Conservation (phyloP, 1,140 invertebrate species). For the Pinna nobilis region DNA sequence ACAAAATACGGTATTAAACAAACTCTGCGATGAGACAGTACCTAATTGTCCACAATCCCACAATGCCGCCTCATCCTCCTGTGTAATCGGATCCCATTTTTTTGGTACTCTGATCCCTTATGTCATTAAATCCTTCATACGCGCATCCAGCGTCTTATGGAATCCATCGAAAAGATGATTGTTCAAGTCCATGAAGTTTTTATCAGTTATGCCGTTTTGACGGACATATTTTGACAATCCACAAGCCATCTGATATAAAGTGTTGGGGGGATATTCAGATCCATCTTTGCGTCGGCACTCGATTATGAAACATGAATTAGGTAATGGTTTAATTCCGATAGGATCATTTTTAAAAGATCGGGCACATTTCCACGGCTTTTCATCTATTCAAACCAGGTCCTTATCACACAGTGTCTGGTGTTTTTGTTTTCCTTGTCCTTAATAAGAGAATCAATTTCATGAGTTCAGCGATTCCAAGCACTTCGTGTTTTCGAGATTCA, state of each 20-base stretch:
- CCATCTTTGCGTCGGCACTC: neutral
- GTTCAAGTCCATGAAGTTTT: slow-evolving; percentile 15
- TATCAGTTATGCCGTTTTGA: slow-evolving; percentile 12
- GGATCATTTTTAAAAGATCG: neutral
- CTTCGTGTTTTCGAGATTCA: too few relatives aligned
- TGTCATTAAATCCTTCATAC: slow-evolving; percentile 19
- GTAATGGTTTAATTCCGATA: neutral
- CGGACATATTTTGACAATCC: slow-evolving; percentile 22
- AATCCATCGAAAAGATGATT: slow-evolving; percentile 17
- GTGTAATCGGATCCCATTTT: slow-evolving; percentile 13
- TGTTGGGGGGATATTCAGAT: slow-evolving; percentile 8
- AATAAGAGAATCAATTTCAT: neutral
- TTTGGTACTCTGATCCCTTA: slow-evolving; percentile 1
- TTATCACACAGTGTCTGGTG: slow-evolving; percentile 1
- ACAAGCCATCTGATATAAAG: slow-evolving; percentile 24
- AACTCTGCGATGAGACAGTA: neutral
- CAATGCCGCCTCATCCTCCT: slow-evolving; percentile 2
- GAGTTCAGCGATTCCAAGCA: too few relatives aligned
- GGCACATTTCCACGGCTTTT: neutral
- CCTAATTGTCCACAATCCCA: neutral
- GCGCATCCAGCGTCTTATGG: slow-evolving; percentile 19
- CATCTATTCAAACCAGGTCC: neutral
- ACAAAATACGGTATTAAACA: slow-evolving; percentile 15
- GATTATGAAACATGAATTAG: neutral
- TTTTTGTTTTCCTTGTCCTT: neutral